Percentiles rank a stretch among this genome's conserved stretches.
phyloP scores from a whole-genome alignment of 2,888 invertebrate species.

The Euclidia mi region DNA sequence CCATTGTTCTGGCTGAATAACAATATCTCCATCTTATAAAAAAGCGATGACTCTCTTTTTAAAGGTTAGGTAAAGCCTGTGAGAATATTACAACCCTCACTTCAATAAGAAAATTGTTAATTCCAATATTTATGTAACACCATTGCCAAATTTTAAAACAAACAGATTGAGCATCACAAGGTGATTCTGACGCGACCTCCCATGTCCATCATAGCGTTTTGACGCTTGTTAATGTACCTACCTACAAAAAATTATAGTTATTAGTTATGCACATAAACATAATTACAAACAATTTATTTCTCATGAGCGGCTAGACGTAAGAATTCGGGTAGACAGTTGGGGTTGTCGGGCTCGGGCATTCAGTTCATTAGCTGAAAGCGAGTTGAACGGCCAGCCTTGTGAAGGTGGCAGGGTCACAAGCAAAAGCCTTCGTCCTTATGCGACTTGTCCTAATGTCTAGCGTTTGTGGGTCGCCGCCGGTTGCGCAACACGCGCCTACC shows the following conservation, averaged over 20 bases:
- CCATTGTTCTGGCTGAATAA: conserved; percentile 5
- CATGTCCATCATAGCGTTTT: conserved; percentile 1
- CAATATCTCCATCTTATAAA: no score
- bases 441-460: conserved; percentile 71
- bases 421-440: conserved; percentile 75
- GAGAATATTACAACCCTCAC: no score
- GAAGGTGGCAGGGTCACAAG: conserved; percentile 79
- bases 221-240: conserved; percentile 1
- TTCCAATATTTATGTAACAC: no score
- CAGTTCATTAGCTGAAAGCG: conserved; percentile 47
- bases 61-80: no score
- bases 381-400: conserved; percentile 77
- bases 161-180: neutral
- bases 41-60: no score
- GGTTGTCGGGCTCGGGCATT: conserved; percentile 59
- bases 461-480: conserved; percentile 72
- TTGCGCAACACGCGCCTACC: conserved; percentile 70
- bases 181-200: conserved; percentile 11
- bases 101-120: no score
- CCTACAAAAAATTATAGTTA: conserved; percentile 7
- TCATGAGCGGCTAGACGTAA: conserved; percentile 26
- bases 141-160: no score
- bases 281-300: conserved; percentile 7
- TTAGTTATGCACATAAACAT: conserved; percentile 6
- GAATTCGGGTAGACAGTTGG: conserved; percentile 43